These are phyloP conservation scores for Bembecia ichneumoniformis DNA, from an alignment of 2,888 invertebrate genomes.

Conservation along the genomic window DNA sequence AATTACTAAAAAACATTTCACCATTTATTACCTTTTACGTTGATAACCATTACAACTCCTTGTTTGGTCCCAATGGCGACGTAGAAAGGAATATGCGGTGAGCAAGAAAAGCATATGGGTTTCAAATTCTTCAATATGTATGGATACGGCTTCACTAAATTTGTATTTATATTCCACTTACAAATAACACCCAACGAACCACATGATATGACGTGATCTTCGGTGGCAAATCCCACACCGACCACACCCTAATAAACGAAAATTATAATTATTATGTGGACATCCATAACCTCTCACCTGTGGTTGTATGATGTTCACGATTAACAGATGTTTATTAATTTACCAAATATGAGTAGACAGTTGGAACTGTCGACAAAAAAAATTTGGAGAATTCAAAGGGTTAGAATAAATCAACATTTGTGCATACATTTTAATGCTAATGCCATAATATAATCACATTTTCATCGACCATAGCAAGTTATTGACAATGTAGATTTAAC, in stretches of 20 bases:
- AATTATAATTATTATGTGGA: not conserved
- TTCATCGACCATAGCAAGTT: too few species aligned
- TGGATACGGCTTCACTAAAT: constrained; percentile 47
- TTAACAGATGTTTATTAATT: too few species aligned
- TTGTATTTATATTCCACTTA: constrained; percentile 67
- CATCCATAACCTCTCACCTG: too few species aligned
- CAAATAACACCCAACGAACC: constrained; percentile 57
- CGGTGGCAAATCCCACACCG: constrained; percentile 60
- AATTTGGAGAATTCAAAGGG: too few species aligned
- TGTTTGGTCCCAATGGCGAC: constrained; percentile 63
- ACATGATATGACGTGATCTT: constrained; percentile 56
- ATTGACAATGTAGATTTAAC: too few species aligned
- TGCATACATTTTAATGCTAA: too few species aligned
- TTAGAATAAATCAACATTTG: too few species aligned
- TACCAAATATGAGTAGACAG: too few species aligned
- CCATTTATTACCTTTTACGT: constrained; percentile 26
- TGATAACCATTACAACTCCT: constrained; percentile 52
- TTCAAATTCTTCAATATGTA: constrained; percentile 36
- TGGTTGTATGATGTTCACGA: too few species aligned
- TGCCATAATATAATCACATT: too few species aligned
- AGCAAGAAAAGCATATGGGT: constrained; percentile 47
- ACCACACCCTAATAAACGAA: constrained; percentile 36
- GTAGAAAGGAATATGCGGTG: constrained; percentile 38
- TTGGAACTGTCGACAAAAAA: too few species aligned
- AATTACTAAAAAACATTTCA: too few species aligned